These are phyloP conservation scores for Pseudorhombus dupliciocellatus DNA, from an alignment of 2,113 vertebrate species.

Conservation along the genomic window DNA sequence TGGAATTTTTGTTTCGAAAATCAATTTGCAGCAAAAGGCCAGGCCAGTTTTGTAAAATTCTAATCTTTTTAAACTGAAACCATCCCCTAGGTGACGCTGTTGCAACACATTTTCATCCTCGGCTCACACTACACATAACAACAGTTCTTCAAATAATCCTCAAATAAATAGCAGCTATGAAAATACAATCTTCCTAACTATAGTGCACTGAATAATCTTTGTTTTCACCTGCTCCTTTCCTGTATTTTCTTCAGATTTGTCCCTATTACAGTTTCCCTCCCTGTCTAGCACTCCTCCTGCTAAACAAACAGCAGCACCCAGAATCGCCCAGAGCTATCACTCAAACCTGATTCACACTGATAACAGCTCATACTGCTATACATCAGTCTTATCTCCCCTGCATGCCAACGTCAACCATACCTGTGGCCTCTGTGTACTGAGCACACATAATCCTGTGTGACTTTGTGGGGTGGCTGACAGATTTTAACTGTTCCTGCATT, in stretches of 20 bases:
- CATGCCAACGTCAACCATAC: not conserved
- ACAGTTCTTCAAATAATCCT: too few species aligned
- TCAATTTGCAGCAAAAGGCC: too few species aligned
- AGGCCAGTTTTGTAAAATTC: too few species aligned
- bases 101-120: too few species aligned
- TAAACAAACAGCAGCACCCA: not conserved
- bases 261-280: not conserved
- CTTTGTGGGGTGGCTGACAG: not conserved
- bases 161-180: too few species aligned
- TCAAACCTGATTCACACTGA: slow-evolving; percentile 3
- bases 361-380: slow-evolving; percentile 16
- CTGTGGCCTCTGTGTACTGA: not conserved
- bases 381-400: slow-evolving; percentile 12
- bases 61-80: too few species aligned
- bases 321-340: not conserved
- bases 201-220: not conserved
- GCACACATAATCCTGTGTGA: not conserved
- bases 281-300: not conserved
- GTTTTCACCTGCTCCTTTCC: not conserved
- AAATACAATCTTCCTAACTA: not conserved
- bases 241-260: not conserved
- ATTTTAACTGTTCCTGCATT: not conserved
- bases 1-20: too few species aligned
- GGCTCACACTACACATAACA: too few species aligned
- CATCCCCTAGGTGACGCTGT: too few species aligned